Evolutionary conservation across 2,113 vertebrate genomes (phyloP).

Genomic region (Mesoclemmys tuberculata): DNA sequence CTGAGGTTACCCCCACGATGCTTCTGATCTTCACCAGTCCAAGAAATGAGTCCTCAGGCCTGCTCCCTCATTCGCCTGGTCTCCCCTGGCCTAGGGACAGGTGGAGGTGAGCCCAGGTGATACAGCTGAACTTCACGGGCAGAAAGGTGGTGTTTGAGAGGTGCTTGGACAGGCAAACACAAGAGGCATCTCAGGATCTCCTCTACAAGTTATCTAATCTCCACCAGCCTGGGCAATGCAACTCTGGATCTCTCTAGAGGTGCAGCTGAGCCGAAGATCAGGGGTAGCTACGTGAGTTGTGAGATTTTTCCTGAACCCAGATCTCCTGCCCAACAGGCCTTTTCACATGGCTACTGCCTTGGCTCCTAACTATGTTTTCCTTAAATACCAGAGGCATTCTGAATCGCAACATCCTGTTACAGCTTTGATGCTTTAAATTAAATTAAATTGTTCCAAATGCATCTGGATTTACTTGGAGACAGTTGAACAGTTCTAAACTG

Average conservation of each 20-base stretch:
- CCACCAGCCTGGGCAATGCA: background rate
- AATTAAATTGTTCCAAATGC: background rate
- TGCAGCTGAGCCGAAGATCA: background rate
- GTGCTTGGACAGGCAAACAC: too few species aligned
- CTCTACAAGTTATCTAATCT: background rate
- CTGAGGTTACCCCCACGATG: background rate
- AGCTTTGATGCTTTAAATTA: background rate
- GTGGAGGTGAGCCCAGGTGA: accelerated
- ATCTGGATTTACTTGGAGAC: background rate
- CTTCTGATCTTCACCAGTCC: accelerated
- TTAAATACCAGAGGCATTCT: background rate
- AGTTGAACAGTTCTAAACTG: background rate
- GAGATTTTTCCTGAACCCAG: background rate
- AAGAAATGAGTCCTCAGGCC: background rate
- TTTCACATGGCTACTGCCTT: background rate
- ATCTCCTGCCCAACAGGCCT: background rate
- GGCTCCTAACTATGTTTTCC: background rate
- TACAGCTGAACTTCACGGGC: background rate
- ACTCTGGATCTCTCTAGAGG: background rate
- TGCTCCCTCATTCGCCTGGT: background rate
- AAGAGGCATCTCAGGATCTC: background rate
- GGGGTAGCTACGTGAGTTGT: background rate
- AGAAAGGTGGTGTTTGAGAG: background rate
- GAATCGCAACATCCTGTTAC: background rate
- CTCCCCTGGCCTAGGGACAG: accelerated